A percentile compares a stretch with the other conserved stretches of the same genome.
Evolutionary conservation across 2,888 invertebrate species (phyloP).

Genomic region (Drosophila mercatorum): DNA sequence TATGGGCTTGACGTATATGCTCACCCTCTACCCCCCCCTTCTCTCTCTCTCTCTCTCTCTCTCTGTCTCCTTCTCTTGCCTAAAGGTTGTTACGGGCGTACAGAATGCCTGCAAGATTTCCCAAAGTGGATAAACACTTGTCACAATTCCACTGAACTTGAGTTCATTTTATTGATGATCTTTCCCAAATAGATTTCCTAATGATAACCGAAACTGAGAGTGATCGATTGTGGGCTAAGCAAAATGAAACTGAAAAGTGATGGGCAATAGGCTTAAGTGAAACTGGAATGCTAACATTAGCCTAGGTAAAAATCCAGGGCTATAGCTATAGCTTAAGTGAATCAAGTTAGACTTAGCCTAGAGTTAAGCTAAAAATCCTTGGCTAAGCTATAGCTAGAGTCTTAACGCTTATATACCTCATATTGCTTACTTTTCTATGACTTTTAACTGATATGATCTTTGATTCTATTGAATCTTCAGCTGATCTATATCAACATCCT

Average conservation of each 20-base stretch:
- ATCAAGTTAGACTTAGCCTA: too few species aligned
- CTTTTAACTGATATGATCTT: too few species aligned
- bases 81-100: too few species aligned
- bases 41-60: neutral
- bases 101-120: conserved; percentile 20
- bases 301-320: too few species aligned
- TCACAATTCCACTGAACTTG: conserved; percentile 15
- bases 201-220: neutral
- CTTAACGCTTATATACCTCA: too few species aligned
- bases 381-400: neutral
- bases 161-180: conserved; percentile 13
- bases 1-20: conserved; percentile 20
- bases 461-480: too few species aligned
- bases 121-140: conserved; percentile 11
- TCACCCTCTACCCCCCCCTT: neutral
- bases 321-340: too few species aligned
- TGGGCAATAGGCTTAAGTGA: too few species aligned
- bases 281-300: too few species aligned
- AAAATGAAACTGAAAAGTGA: neutral
- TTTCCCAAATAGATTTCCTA: neutral
- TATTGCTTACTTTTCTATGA: too few species aligned
- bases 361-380: neutral
- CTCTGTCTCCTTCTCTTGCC: neutral
- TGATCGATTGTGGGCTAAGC: neutral
- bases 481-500: too few species aligned